Base-by-base conservation (phyloP, 2,113 vertebrate genomes). In the Glaucidium brasilianum region DNA sequence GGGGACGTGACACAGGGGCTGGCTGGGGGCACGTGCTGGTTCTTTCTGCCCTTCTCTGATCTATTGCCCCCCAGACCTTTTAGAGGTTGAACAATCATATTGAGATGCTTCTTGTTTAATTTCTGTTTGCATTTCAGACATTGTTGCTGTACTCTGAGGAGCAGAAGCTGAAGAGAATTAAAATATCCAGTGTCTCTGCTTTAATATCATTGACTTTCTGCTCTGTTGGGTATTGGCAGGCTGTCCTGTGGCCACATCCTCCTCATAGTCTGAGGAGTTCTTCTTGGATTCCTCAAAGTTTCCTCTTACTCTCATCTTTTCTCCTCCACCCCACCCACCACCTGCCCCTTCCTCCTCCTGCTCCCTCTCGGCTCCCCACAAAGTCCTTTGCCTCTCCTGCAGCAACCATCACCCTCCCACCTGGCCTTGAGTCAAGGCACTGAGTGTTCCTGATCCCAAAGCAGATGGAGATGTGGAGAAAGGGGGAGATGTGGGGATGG, bases 391-490 rank as follows among this genome's bases (percentile, higher is more conserved):
- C 59, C 37, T 45, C 37, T 62, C 27, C n/a, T 88, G 75, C 55
- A 20, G 69, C 3, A 9, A 3, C 67, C 8, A 1, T 52, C 30
- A 10, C 11, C 5, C 3, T 8, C 5, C 11, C 10, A 0, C 0
- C 4, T 25, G 60, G 69, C 39, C 72, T 45, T 17, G 14, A 15
- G 55, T 26, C 15, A 50, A 35, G 58, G 3, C 6, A 0, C 30
- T 37, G 53, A 37, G 35, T 12, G 6, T 47, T 66, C 56, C 69
- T n/a, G 59, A 9, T 12, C 49, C 58, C 23, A 50, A 13, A 73
- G 60, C 52, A 26, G 49, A 11, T 4, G 85, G 72, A 82, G 53
- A 41, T 16, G 64, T 22, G 74, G 35, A n/a, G 17, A 15, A 7
- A 9, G 4, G 58, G 34, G 18, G 25, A 52, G 35, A 11, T 39